phyloP scores from a whole-genome alignment of 2,888 invertebrate species.

The Drosophila neonasuta region DNA sequence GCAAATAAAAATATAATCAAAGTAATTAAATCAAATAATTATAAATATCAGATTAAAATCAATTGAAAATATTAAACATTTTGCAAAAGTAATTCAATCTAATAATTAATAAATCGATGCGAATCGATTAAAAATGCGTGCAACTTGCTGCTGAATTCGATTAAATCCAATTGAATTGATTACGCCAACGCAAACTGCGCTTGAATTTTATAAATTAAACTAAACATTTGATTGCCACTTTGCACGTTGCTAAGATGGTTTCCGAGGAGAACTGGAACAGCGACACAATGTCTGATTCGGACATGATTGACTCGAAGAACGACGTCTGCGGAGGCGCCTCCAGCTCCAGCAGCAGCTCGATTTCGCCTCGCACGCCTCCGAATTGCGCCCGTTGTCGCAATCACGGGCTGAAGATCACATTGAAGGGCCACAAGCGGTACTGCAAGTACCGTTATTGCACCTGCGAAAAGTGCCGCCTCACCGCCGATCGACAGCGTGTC shows the following conservation, averaged over 20 bases:
- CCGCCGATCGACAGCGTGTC: slow-evolving; percentile 92
- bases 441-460: slow-evolving; percentile 92
- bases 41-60: not conserved
- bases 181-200: not conserved
- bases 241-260: slow-evolving; percentile 72
- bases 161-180: slow-evolving; percentile 7
- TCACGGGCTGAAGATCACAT: slow-evolving; percentile 92
- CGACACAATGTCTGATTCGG: slow-evolving; percentile 83
- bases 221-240: not conserved
- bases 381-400: slow-evolving; percentile 96
- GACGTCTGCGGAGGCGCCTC: slow-evolving; percentile 83
- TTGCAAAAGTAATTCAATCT: slow-evolving; percentile 1
- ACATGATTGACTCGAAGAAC: slow-evolving; percentile 84
- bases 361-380: slow-evolving; percentile 90
- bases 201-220: not conserved
- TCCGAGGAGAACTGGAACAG: slow-evolving; percentile 81
- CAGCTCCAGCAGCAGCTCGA: slow-evolving; percentile 84
- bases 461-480: slow-evolving; percentile 93
- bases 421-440: slow-evolving; percentile 96
- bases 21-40: not conserved
- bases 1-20: not conserved
- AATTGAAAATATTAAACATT: slow-evolving; percentile 3
- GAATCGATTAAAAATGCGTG: slow-evolving; percentile 18
- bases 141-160: slow-evolving; percentile 9
- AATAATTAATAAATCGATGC: slow-evolving; percentile 9